phyloP scores from a whole-genome alignment of 2,113 vertebrate genomes.

The Potamarius usumacintae region DNA sequence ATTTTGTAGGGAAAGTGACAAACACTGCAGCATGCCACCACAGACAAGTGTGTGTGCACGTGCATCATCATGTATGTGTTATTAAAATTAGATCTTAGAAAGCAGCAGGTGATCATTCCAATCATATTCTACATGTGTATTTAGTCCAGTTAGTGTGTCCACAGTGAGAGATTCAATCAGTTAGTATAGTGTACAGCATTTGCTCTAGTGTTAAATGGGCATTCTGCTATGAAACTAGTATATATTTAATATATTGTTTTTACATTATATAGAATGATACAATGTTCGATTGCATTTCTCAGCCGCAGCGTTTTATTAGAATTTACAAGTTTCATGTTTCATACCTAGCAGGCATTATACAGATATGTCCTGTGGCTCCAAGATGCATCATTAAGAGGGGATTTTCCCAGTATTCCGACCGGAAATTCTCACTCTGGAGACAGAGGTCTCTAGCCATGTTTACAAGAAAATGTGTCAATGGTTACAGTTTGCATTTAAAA shows the following conservation, averaged over 20 bases:
- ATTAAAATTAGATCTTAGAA: not conserved
- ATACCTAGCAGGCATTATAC: not conserved
- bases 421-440: not conserved
- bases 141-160: not conserved
- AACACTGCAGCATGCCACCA: constrained; percentile 62
- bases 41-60: constrained; percentile 38
- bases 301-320: not conserved
- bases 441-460: not conserved
- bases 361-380: not conserved
- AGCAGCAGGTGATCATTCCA: not conserved
- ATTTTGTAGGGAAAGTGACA: constrained; percentile 76
- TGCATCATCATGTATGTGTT: not conserved
- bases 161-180: not conserved
- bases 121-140: not conserved
- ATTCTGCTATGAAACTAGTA: not conserved
- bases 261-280: not conserved
- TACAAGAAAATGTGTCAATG: constrained; percentile 1
- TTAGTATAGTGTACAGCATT: not conserved
- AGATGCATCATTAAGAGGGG: not conserved
- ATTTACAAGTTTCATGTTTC: not conserved
- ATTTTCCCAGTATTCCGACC: not conserved
- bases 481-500: not conserved
- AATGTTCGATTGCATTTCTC: not conserved
- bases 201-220: not conserved
- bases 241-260: not conserved